Conservation (phyloP, 1,140 invertebrate species). For the Magallana gigas region DNA sequence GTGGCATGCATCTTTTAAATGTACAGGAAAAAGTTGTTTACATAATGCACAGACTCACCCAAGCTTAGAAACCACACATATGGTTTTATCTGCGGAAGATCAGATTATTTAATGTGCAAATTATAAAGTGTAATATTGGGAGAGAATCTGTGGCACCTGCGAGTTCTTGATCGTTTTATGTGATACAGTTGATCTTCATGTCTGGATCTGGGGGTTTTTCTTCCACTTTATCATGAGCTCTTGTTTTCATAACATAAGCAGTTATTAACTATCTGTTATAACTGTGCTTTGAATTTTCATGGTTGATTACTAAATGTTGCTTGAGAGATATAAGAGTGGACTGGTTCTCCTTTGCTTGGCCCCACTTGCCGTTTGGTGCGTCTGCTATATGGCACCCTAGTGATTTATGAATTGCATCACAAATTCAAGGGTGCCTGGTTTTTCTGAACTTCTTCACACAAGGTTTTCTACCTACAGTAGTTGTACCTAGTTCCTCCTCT, state of each 20-base stretch:
- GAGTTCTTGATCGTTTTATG: constrained; percentile 5
- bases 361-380: neutral
- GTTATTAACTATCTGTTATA: too few relatives aligned
- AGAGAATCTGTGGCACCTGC: constrained; percentile 22
- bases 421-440: constrained; percentile 21
- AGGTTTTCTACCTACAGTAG: constrained; percentile 1
- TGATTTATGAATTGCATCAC: constrained; percentile 38
- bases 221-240: too few relatives aligned
- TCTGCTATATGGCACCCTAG: neutral
- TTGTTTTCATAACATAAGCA: too few relatives aligned
- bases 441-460: constrained; percentile 27
- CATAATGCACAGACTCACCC: constrained; percentile 4
- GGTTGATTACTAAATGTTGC: too few relatives aligned
- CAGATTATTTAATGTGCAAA: constrained; percentile 28
- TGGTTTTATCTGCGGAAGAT: constrained; percentile 26
- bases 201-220: neutral
- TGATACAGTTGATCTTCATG: constrained; percentile 3
- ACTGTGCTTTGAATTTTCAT: too few relatives aligned
- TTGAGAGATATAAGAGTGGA: neutral
- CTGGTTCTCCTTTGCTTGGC: neutral
- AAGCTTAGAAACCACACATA: constrained; percentile 32
- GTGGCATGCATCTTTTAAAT: neutral
- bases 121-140: constrained; percentile 35
- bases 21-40: constrained; percentile 8
- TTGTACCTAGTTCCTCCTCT: neutral